phyloP scores from a whole-genome alignment of 2,888 invertebrate species.

The Agelastica alni region DNA sequence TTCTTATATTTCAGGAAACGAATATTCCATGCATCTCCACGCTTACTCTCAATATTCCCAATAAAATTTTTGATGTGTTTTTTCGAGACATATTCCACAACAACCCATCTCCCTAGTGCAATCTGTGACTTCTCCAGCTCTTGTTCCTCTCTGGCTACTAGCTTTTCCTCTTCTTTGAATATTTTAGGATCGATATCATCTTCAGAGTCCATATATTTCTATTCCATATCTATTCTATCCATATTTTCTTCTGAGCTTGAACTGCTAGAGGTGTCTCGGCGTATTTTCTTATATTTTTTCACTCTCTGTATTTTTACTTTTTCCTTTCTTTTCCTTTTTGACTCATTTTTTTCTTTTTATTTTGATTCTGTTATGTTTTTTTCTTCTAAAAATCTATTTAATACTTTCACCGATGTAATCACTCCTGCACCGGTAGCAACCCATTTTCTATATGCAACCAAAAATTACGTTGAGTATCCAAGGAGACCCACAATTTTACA shows the following conservation, averaged over 20 bases:
- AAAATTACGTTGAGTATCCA: no score
- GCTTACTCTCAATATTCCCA: not conserved
- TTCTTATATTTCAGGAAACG: not conserved
- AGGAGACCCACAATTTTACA: no score
- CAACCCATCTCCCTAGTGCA: not conserved
- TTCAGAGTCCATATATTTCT: not conserved
- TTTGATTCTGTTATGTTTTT: not conserved
- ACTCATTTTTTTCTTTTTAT: not conserved
- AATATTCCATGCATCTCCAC: not conserved
- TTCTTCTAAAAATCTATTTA: not conserved
- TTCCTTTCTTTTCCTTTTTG: not conserved
- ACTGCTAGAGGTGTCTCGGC: not conserved
- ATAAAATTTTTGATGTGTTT: not conserved
- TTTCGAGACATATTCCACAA: not conserved
- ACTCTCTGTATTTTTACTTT: not conserved
- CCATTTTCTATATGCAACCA: not conserved
- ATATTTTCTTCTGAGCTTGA: no score
- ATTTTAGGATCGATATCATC: not conserved
- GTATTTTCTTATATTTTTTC: not conserved
- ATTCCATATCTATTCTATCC: no score
- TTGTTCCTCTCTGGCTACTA: not conserved
- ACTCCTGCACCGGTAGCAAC: not conserved
- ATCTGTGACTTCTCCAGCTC: no score
- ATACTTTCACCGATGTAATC: not conserved
- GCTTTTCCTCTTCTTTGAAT: not conserved